Base-by-base conservation (phyloP, 1,140 invertebrate genomes). In the Drosophila ogumai region DNA sequence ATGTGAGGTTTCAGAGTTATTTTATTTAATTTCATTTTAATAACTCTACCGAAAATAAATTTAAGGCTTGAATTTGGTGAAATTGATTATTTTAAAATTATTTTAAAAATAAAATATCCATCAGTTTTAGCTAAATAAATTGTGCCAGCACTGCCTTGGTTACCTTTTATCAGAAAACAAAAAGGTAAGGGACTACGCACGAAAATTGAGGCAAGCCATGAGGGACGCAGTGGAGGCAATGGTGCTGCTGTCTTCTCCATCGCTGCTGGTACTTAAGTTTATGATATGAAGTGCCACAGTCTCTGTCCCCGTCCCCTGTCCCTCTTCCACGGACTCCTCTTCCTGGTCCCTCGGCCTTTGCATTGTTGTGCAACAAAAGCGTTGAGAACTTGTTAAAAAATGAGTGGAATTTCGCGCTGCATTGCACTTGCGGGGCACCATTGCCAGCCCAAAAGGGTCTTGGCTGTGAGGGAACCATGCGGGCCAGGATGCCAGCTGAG, bases 351-450 rank as follows among this genome's bases (percentile, higher is more conserved):
- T 65, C 54, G 72, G 69, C 77, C 81, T 81, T 90, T 71, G 77
- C 84, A 88, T 88, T 88, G 85, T 88, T 88, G 84, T 75, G 68
- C 74, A 88, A 88, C 80, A 82, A 88, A 87, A 81, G 82, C 82
- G 79, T 78, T 74, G 72, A 88, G 81, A 88, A 88, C 86, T 88
- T 81, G 86, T 84, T 90, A 81, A 88, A 86, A 79, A 88, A 88
- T 90, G 85, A 88, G 81, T 79, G 85, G 85, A 88, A 88, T 88
- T 88, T 88, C 85, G 85, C 85, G 85, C 85, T 88, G 84, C 84
- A 68, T 80, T 88, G 84, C 84, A 90, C 85, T 84, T 79, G 74
- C 46, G 68, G 50, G 77, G 66, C 60, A 64, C 61, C 59, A 52
- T 46, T 8, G 67, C 55, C 49, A 55, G 43, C 55, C 12, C 25